phyloP scores from a whole-genome alignment of 2,888 invertebrate genomes.

The Stenolophus ochropezus region DNA sequence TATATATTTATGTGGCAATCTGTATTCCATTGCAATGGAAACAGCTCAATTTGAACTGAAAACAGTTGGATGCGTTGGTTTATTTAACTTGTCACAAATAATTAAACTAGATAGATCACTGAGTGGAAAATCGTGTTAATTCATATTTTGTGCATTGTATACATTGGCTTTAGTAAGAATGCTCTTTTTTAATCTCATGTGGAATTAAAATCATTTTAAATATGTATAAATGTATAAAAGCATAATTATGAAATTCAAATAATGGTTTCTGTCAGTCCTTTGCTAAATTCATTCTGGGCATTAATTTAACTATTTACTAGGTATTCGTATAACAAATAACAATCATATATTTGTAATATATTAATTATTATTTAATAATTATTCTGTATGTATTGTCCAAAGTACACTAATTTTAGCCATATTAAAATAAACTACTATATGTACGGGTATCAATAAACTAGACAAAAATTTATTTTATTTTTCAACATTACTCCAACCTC shows the following conservation, averaged over 20 bases:
- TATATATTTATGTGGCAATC: slow-evolving; percentile 14
- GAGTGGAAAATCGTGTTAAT: slow-evolving; percentile 36
- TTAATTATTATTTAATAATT: too few relatives aligned
- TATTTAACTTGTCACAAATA: slow-evolving; percentile 40
- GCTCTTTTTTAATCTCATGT: background rate
- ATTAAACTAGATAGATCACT: slow-evolving; percentile 37
- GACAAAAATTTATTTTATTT: too few relatives aligned
- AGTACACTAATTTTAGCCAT: too few relatives aligned
- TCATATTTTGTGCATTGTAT: slow-evolving; percentile 6
- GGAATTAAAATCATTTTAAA: background rate
- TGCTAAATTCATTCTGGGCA: background rate
- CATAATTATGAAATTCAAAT: background rate
- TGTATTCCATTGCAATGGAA: slow-evolving; percentile 19
- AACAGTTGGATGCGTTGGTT: slow-evolving; percentile 16
- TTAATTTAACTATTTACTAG: too few relatives aligned
- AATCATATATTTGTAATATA: too few relatives aligned
- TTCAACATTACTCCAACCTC: too few relatives aligned
- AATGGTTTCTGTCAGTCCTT: background rate
- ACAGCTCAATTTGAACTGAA: slow-evolving; percentile 22
- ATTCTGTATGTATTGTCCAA: too few relatives aligned
- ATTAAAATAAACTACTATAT: too few relatives aligned
- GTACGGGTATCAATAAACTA: too few relatives aligned
- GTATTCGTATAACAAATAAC: too few relatives aligned
- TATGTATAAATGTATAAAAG: background rate
- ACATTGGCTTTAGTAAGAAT: background rate